Base-by-base conservation (phyloP, 2,888 invertebrate species). In the Aphodius granarius region DNA sequence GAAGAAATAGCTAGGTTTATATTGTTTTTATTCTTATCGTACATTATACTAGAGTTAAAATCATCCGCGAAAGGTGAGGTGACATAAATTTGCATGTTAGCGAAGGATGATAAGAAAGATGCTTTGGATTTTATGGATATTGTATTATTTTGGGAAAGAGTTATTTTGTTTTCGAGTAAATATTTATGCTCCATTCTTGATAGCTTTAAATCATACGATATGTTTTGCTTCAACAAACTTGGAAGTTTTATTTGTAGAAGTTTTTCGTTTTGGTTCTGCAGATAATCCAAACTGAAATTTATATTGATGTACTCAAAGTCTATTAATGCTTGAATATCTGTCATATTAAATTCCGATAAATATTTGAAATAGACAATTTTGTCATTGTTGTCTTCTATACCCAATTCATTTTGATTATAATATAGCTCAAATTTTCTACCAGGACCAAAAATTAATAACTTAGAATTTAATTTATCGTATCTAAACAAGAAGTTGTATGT, bases 11-110 rank as follows among this genome's bases (percentile, higher is more conserved):
- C 21, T 68, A 76, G 73, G 20, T n/a, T 22, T 64, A 76, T 18
- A 18, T 64, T 15, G 15, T 73, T 16, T n/a, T 63, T 17, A 64
- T 23, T 70, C 6, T 17, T 19, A 19, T n/a, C 65, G 19, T 76
- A 76, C 65, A 15, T 23, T 15, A 43, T 13, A 16, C 9, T n/a
- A 5, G 62, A 63, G 23, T 13, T 72, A 2, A 76, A 13, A 17
- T 65, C 17, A n/a, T 76, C 15, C 13, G 43, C 70, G 22, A 66
- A 74, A 13, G 76, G 76, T n/a, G 76, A 74, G 0, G 19, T 17
- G 5, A 72, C 66, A 3, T 66, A 1, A 43, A 43, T 13, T 9
- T 43, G 43, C 43, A 43, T 9, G 43, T 43, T 1, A 9, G 43
- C 43, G 43, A 43, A 43, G 6, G 43, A 9, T 9, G 3, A 6